Base-by-base conservation (phyloP, 2,797 vertebrate genomes). In the Helostoma temminkii region DNA sequence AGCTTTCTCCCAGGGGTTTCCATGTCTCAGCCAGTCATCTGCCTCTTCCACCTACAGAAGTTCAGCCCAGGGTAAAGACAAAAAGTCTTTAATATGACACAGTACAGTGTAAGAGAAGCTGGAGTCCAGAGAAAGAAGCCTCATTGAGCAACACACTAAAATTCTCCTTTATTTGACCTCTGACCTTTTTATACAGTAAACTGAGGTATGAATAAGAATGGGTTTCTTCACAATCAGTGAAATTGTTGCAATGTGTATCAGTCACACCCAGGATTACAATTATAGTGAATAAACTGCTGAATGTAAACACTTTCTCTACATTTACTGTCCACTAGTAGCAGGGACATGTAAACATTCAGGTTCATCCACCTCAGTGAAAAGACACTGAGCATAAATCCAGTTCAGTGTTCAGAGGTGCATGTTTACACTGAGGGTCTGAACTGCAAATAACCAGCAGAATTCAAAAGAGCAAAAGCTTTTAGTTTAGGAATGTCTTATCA, bases 1-100 rank as follows among this genome's bases (percentile, higher is more conserved):
- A 1, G 97, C 94, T 62, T 99, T 99, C 91, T 99, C 98, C 98
- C 98, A 99, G 0, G 98, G 98, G 82, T 99, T 99, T 21, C 98
- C 98, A 0, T 98, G 93, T 66, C 97, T 90, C 68, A 99, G 94
- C 98, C 98, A 99, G 76, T 98, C 97, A 9, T 99, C 98, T 0
- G 98, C 97, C 78, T 99, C 97, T 69, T 99, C 98, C 59, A 98
- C 94, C 98, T 99, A 4, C 45, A 67, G 14, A 1, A 37, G 19
- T 16, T 61, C 63, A 52, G 11, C n/a, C 15, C 50, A 30, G 46
- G 19, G 7, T 2, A 61, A 14, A 71, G 45, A 45, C 46, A 16
- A 70, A 37, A 49, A 15, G 19, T n/a, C 6, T 25, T 59, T 47
- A 49, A 53, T 15, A 21, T 19, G 9, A 54, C 5, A 39, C 5